Evolutionary conservation across 2,888 invertebrate species (phyloP), one percentile per base, ranked within the genome.

Genomic region (Acleris cristana): DNA sequence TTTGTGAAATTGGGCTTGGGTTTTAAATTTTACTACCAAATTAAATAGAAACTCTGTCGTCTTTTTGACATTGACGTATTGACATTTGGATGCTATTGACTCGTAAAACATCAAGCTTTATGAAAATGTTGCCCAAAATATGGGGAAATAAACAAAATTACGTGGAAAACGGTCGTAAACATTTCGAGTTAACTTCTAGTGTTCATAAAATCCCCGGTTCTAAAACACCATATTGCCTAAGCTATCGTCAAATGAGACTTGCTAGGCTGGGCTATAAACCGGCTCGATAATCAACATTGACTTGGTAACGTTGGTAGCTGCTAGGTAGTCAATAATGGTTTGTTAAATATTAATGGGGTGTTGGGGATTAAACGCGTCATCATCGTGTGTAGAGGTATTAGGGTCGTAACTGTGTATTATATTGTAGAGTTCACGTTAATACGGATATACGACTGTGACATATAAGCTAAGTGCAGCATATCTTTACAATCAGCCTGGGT

Each of bases 151-250:
- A 52, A 58, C 53, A 34, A 58, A 64, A 58, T 58, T 58, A 58
- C 34, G 53, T 58, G 52, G 34, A 58, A 64, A 45, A 23, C 30
- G 26, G 30, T 45, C 57, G 58, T 53, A 58, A 58, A 64, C 45
- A 53, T 53, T 64, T 53, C 56, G 30, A 64, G 44, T 51, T 52
- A 58, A 30, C 19, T 52, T 63, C 62, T 62, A 62, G 54, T 62
- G 21, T 63, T 63, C 62, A 55, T 63, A 63, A 63, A 55, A 48
- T 54, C 34, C 54, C 55, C 16, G 34, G 55, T 54, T 55, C 55
- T 63, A 49, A 61, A 63, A 55, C 55, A 48, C 34, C 45, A 58
- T 48, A 53, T 58, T 48, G 58, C 56, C 30, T 64, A 58, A 26
- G 26, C 57, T 12, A 51, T 64, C 16, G 48, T 55, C 48, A 55